Conservation (phyloP, 2,797 vertebrate species). For the Cygnus olor region DNA sequence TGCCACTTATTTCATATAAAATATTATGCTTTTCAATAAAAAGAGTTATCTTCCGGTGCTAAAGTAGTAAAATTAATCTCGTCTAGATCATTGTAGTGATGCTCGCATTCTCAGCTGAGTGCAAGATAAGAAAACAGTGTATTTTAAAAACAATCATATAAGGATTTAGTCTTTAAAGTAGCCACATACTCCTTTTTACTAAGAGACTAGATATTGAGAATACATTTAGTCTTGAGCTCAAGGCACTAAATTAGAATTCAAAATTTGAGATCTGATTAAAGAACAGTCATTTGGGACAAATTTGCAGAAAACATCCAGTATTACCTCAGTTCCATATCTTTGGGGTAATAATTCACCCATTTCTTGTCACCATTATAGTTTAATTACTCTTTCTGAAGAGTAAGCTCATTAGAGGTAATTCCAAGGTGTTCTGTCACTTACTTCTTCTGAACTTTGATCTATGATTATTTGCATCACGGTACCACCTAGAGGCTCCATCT, state of each 20-base stretch:
- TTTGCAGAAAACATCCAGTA: background rate
- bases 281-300: background rate
- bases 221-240: background rate
- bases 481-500: background rate
- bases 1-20: background rate
- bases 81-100: background rate
- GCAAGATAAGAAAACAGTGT: background rate
- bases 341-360: background rate
- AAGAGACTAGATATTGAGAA: background rate
- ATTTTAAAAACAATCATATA: background rate
- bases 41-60: background rate
- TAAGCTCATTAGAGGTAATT: background rate
- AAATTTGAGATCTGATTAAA: background rate
- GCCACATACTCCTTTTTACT: background rate
- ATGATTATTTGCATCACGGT: background rate
- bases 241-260: background rate
- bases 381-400: background rate
- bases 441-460: conserved; percentile 7
- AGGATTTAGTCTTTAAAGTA: background rate
- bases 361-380: background rate
- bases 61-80: background rate
- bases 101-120: background rate
- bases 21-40: background rate
- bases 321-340: background rate
- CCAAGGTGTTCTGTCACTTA: background rate